Conservation (phyloP, 2,797 vertebrate genomes). For the Pseudocheirus occidentalis region DNA sequence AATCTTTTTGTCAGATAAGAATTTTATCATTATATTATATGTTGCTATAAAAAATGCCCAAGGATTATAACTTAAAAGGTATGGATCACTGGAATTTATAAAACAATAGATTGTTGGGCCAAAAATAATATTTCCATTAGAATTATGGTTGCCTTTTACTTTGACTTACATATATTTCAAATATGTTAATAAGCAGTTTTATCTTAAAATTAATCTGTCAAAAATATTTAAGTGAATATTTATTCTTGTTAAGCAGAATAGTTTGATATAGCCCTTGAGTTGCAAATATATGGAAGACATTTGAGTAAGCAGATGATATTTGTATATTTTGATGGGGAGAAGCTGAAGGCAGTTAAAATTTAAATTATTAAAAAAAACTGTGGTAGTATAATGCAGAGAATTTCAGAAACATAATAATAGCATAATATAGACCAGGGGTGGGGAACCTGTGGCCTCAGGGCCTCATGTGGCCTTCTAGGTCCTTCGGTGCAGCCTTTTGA, state of each 20-base stretch:
- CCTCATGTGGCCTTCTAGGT: too few relatives aligned
- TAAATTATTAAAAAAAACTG: not conserved
- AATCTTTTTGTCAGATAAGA: not conserved
- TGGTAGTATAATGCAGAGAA: not conserved
- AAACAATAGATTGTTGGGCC: not conserved
- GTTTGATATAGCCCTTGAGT: not conserved
- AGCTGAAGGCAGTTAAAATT: not conserved
- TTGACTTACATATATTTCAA: not conserved
- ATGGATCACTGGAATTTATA: not conserved
- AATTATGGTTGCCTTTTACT: not conserved
- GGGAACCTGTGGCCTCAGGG: too few relatives aligned
- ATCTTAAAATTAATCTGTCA: not conserved
- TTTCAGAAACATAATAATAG: not conserved
- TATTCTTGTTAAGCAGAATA: not conserved
- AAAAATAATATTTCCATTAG: not conserved
- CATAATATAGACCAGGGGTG: not conserved
- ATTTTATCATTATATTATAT: not conserved
- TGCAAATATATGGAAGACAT: not conserved
- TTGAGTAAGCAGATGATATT: not conserved
- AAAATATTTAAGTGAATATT: not conserved
- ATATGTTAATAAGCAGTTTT: not conserved
- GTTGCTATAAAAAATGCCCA: not conserved
- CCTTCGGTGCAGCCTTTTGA: too few relatives aligned
- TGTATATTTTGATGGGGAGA: not conserved
- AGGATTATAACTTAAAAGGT: not conserved